Evolutionary conservation across 2,797 vertebrate species (phyloP), one percentile per base, ranked within the genome.

Genomic region (Protonibea diacanthus): DNA sequence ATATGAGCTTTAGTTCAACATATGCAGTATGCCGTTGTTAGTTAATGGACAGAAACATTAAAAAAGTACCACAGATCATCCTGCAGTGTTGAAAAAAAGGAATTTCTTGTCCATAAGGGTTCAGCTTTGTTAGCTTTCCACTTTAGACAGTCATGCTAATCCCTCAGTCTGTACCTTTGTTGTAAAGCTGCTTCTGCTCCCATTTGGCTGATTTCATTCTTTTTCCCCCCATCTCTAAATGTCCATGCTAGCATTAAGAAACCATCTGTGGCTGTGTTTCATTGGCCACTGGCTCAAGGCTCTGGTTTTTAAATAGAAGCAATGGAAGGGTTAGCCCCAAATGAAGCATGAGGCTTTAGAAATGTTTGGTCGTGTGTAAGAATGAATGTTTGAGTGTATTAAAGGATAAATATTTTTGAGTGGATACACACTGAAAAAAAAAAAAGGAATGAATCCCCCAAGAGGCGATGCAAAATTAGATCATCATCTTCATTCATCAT

Each of bases 211-310:
- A 90, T 87, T 88, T 88, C 53, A 80, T 55, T 79, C 57, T 55
- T 70, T 60, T 45, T n/a, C 14, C 74, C 49, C 52, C 5, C 69
- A 82, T 82, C 84, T 88, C 80, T 89, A 85, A 88, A 91, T 90
- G 88, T 74, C 88, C 84, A 91, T 59, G 78, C 73, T 86, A 82
- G 90, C 91, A 90, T 91, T 89, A 89, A 93, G 89, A 78, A 91
- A 80, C 89, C 90, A 93, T 93, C 91, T 93, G 93, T 90, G 89
- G 89, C 82, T 81, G 80, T 71, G 82, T 91, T 88, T 87, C 75
- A 80, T 51, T 67, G 74, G 87, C 78, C 61, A 69, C 68, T 80
- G 80, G 86, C 89, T 91, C 65, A 87, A 80, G 83, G 87, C 87
- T 87, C 67, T 85, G 65, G 70, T 81, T 89, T 90, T 90, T 89